Evolutionary conservation across 2,888 invertebrate species (phyloP).

Genomic region (Leptarthrus brevirostris): DNA sequence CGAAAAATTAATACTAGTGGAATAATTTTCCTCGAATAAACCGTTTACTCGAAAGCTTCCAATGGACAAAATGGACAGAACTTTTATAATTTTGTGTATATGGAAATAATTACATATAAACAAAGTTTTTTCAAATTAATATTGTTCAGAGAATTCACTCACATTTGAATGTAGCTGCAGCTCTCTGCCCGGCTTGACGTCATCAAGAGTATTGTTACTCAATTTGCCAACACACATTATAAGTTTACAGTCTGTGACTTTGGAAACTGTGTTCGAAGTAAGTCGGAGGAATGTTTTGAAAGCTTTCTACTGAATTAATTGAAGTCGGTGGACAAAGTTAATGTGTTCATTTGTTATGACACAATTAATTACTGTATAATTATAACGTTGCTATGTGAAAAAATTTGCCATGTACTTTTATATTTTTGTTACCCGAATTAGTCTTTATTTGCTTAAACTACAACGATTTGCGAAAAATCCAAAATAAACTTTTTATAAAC

Average conservation of each 20-base stretch:
- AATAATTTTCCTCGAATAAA: neutral
- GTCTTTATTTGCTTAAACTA: too few species aligned
- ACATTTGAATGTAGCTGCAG: neutral
- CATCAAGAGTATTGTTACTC: neutral
- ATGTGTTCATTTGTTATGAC: too few species aligned
- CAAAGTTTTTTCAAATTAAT: neutral
- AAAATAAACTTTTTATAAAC: too few species aligned
- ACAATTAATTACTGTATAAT: neutral
- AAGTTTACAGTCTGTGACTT: neutral
- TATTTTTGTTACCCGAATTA: too few species aligned
- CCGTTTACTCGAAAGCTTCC: neutral
- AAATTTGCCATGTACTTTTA: too few species aligned
- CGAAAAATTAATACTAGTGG: slow-evolving; percentile 5
- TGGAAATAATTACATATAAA: slow-evolving; percentile 18
- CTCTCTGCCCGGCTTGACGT: neutral
- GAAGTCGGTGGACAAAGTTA: too few species aligned
- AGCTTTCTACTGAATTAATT: neutral
- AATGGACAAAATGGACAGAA: neutral
- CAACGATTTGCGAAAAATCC: too few species aligned
- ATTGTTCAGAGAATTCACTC: neutral
- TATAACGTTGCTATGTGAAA: too few species aligned
- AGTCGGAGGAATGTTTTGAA: neutral
- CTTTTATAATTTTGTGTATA: slow-evolving; percentile 22
- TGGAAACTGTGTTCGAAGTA: neutral
- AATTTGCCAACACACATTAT: neutral